Evolutionary conservation across 2,888 invertebrate species (phyloP).

Genomic region (Megalurothrips usitatus): DNA sequence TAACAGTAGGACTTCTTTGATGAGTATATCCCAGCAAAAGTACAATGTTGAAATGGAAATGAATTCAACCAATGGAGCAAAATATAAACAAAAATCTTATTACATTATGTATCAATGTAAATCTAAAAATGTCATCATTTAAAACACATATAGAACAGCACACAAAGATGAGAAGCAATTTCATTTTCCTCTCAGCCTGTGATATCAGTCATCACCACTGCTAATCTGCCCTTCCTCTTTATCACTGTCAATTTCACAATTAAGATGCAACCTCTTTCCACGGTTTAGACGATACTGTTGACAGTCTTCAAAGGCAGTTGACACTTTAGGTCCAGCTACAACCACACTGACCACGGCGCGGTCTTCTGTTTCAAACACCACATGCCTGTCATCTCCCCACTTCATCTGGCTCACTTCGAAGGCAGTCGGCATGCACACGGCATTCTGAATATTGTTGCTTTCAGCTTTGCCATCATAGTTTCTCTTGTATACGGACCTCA

Average conservation of each 20-base stretch:
- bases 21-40: not conserved
- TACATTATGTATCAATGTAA: not conserved
- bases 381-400: no score
- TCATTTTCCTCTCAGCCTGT: no score
- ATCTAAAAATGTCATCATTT: not conserved
- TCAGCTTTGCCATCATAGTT: not conserved
- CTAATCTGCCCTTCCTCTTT: not conserved
- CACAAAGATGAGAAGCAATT: no score
- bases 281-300: not conserved
- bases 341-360: not conserved
- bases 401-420: no score
- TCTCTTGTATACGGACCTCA: slow-evolving; percentile 13
- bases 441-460: no score
- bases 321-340: no score
- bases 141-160: not conserved
- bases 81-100: not conserved
- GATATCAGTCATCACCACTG: not conserved
- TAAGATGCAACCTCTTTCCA: not conserved
- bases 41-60: not conserved
- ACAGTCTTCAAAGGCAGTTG: not conserved
- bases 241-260: not conserved
- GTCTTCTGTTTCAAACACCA: no score
- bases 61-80: not conserved
- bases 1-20: no score
- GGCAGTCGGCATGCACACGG: no score